Evolutionary conservation across 1,140 invertebrate species (phyloP).

Genomic region (Gryllus bimaculatus): DNA sequence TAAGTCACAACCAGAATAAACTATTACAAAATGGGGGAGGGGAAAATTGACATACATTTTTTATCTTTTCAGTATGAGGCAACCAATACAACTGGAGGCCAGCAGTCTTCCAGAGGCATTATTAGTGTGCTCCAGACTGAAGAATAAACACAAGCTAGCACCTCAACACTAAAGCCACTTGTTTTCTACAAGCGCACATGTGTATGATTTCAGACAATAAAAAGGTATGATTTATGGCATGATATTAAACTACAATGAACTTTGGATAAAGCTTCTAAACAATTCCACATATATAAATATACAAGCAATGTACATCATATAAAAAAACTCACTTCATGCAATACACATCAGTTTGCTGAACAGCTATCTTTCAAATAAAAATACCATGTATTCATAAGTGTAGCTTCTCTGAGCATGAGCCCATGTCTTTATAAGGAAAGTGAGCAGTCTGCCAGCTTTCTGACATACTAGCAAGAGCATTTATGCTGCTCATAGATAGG

Average conservation of each 20-base stretch:
- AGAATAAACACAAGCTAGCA: background rate
- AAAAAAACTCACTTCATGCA: background rate
- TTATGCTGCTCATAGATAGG: background rate
- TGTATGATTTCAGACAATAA: background rate
- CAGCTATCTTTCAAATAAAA: constrained; percentile 5
- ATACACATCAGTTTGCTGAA: background rate
- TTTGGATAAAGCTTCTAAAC: constrained; percentile 1
- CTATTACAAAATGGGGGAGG: background rate
- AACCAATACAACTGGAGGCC: background rate
- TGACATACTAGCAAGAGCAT: background rate
- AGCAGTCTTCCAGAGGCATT: background rate
- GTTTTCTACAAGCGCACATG: background rate
- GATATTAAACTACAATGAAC: background rate
- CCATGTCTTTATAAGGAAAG: background rate
- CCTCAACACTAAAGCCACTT: background rate
- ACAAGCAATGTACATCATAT: constrained; percentile 5
- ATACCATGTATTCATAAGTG: background rate
- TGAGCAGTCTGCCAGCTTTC: background rate
- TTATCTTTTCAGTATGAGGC: background rate
- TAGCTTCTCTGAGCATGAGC: background rate
- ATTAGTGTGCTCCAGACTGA: background rate
- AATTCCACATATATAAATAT: background rate
- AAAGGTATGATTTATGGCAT: background rate
- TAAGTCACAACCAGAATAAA: background rate
- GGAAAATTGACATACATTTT: background rate